Base-by-base conservation (phyloP, 2,797 vertebrate species). In the Xenops minutus region DNA sequence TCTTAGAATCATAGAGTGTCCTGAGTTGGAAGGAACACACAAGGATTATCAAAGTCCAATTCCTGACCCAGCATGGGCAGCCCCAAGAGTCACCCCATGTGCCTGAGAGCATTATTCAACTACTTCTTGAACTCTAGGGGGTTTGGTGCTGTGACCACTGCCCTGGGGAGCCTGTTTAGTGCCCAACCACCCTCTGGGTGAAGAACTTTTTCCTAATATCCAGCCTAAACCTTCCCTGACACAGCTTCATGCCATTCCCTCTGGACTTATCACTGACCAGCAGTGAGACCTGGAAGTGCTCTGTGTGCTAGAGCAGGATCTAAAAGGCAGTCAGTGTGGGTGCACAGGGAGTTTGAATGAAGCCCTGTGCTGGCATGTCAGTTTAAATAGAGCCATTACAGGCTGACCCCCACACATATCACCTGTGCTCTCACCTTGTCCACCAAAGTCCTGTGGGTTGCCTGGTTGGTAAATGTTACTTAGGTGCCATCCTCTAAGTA, bases 161-260 rank as follows among this genome's bases (percentile, higher is more conserved):
- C 46, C 24, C 30, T 66, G 27, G 17, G 17, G 22, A 66, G 22
- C 17, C 48, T 52, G 37, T 64, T 77, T 52, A 52, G 18, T 36
- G 16, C 26, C 30, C 26, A 51, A 0, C 8, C 16, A 52, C 4
- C 4, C 12, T 27, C 39, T 34, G 59, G 26, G 6, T 17, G n/a
- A n/a, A 32, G 15, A 59, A 59, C 1, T 2, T 59, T 23, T 36
- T 36, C 52, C 39, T 27, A 23, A 14, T 12, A 36, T 27, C n/a
- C 44, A 59, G 3, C 26, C 24, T 41, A 52, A 78, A 66, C 7
- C 10, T 41, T 30, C 14, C 44, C 26, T 3, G 1, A 41, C 7
- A 54, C 14, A 23, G 4, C 30, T 54, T 72, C 26, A 46, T 39
- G 15, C 46, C 14, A 7, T 58, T 64, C 6, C 6, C 10, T 84